Conservation (phyloP, 2,113 vertebrate genomes). For the Nematolebias whitei region DNA sequence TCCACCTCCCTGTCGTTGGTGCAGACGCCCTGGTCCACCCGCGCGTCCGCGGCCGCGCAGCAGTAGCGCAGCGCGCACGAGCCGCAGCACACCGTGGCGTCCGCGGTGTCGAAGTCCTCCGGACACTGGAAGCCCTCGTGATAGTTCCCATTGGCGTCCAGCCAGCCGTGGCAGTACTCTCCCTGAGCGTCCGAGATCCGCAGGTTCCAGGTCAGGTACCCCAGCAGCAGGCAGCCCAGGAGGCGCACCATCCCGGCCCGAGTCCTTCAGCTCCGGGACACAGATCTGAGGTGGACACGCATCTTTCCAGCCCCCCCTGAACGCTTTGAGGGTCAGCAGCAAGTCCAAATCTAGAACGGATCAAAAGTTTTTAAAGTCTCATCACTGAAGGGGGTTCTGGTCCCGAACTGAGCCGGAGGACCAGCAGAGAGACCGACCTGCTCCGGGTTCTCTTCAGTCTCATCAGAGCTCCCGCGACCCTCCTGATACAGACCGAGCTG, state of each 20-base stretch:
- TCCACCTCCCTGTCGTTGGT: constrained; percentile 88
- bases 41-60: constrained; percentile 89
- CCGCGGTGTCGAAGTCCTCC: constrained; percentile 91
- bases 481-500: constrained; percentile 5
- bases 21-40: constrained; percentile 92
- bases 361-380: constrained; percentile 5
- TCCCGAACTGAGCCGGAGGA: constrained; percentile 1
- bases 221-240: constrained; percentile 84
- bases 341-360: background rate
- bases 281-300: constrained; percentile 15
- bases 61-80: constrained; percentile 93
- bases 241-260: constrained; percentile 77
- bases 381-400: background rate
- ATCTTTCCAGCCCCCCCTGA: constrained; percentile 27
- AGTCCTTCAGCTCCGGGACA: constrained; percentile 16
- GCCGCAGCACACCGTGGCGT: constrained; percentile 95
- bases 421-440: background rate
- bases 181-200: constrained; percentile 82
- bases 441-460: too few relatives aligned
- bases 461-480: background rate
- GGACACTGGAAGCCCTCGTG: constrained; percentile 96
- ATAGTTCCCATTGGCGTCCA: constrained; percentile 88
- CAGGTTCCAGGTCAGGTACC: constrained; percentile 83
- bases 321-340: background rate
- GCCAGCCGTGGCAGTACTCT: constrained; percentile 96